Evolutionary conservation across 2,888 invertebrate genomes (phyloP), one percentile per base, ranked within the genome.

Genomic region (Drosophila leonis): DNA sequence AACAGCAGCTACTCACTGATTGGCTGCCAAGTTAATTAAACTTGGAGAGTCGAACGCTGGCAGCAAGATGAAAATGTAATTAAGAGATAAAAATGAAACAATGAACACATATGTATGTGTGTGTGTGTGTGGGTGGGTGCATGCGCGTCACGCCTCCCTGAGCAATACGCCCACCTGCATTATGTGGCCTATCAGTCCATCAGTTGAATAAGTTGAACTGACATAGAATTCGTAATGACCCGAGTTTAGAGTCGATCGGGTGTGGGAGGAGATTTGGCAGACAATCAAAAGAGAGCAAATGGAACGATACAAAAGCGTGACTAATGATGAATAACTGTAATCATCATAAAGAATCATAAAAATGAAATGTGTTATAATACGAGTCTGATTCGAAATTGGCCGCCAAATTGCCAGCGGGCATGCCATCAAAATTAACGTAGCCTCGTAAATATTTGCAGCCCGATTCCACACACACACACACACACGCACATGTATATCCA

Each of bases 21-120:
- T 55, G 62, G 39, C 65, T 69, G 84, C 48, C 79, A 72, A 88
- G 85, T 88, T 84, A 84, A 84, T 84, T 84, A 84, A 84, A 85
- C 79, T 85, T 81, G 72, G 66, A 55, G 72, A 63, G 61, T 67
- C 70, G 65, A 72, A 62, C 76, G 71, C 80, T 70, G 71, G 33
- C 71, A 65, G 31, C 59, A 35, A 82, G 83, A 84, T 87, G 84
- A 82, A 83, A 88, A 84, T 79, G 81, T 83, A 84, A 84, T 84
- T 84, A 84, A 83, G 78, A 81, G 84, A 84, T 84, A 88, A 82
- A 85, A 79, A 65, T 62, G 81, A 79, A 81, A 83, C 88, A 88
- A 82, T 81, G 72, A 57, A 46, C 41, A 37, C 54, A 54, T 54
- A 27, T 12, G 18, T n/a, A 9, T 41, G n/a, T n/a, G 9, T 13